These are phyloP conservation scores for Bombus picipes DNA, from an alignment of 1,140 invertebrate species.

Conservation along the genomic window DNA sequence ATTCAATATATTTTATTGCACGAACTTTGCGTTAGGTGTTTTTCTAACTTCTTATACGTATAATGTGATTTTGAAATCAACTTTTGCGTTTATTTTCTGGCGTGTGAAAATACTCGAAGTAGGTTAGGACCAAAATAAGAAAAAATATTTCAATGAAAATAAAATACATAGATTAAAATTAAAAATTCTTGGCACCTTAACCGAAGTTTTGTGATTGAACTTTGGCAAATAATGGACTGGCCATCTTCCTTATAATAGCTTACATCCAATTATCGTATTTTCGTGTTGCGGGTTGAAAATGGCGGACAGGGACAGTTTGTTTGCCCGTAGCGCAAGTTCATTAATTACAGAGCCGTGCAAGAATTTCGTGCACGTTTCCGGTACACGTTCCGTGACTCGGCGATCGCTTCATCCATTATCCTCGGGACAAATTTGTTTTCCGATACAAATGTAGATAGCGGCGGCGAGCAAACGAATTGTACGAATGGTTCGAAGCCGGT, in stretches of 20 bases:
- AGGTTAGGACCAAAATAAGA: background rate
- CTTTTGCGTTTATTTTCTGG: background rate
- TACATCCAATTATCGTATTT: conserved; percentile 36
- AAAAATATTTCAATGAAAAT: background rate
- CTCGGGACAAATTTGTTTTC: conserved; percentile 79
- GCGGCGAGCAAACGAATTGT: conserved; percentile 60
- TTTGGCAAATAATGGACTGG: background rate
- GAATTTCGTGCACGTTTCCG: conserved; percentile 66
- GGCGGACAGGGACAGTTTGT: conserved; percentile 17
- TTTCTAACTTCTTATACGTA: background rate
- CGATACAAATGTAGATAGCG: conserved; percentile 75
- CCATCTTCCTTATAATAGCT: background rate
- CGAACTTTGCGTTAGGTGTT: background rate
- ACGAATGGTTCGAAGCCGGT: conserved; percentile 65
- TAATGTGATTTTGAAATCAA: background rate
- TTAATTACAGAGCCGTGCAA: conserved; percentile 70
- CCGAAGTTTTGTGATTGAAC: background rate
- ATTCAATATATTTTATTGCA: no score
- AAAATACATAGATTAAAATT: background rate
- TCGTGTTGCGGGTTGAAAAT: background rate
- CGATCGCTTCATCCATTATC: conserved; percentile 79
- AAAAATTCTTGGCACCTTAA: background rate
- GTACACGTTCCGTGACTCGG: conserved; percentile 69
- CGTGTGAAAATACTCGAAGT: background rate
- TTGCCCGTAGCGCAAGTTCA: conserved; percentile 54